Conservation (phyloP, 2,888 invertebrate species). For the Philopedon plagiatum region DNA sequence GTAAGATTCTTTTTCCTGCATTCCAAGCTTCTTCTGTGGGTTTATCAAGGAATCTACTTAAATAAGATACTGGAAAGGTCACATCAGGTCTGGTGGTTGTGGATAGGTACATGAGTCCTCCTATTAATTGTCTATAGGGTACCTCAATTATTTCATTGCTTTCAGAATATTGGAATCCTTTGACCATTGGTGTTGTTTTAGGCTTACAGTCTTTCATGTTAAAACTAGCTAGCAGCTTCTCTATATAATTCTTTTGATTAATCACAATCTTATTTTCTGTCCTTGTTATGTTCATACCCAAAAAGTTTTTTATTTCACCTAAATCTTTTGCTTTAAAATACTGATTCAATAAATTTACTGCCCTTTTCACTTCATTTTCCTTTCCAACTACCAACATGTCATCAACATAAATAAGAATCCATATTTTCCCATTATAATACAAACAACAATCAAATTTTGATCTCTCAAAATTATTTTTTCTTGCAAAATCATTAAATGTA, state of each 20-base stretch:
- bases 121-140: conserved; percentile 50
- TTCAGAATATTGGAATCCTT: conserved; percentile 45
- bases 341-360: conserved; percentile 1
- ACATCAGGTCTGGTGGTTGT: conserved; percentile 49
- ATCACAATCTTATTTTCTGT: conserved; percentile 34
- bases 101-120: conserved; percentile 48
- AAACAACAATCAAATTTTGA: conserved; percentile 50
- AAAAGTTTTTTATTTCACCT: background rate
- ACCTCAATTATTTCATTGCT: conserved; percentile 41
- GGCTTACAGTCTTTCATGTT: conserved; percentile 32
- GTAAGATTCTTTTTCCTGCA: conserved; percentile 49
- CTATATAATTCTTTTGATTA: conserved; percentile 40
- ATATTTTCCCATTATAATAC: conserved; percentile 36
- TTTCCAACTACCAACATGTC: conserved; percentile 9
- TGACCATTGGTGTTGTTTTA: conserved; percentile 35
- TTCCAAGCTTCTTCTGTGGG: conserved; percentile 47
- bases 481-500: conserved; percentile 41
- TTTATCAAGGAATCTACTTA: conserved; percentile 45
- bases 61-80: conserved; percentile 48
- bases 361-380: background rate
- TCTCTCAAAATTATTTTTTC: conserved; percentile 40
- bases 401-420: conserved; percentile 34
- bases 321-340: conserved; percentile 8
- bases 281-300: conserved; percentile 3
- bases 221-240: conserved; percentile 43